Percentiles rank a stretch among this genome's conserved stretches.
These are phyloP conservation scores for Champsocephalus esox DNA, from an alignment of 2,797 vertebrate genomes.

Conservation along the genomic window DNA sequence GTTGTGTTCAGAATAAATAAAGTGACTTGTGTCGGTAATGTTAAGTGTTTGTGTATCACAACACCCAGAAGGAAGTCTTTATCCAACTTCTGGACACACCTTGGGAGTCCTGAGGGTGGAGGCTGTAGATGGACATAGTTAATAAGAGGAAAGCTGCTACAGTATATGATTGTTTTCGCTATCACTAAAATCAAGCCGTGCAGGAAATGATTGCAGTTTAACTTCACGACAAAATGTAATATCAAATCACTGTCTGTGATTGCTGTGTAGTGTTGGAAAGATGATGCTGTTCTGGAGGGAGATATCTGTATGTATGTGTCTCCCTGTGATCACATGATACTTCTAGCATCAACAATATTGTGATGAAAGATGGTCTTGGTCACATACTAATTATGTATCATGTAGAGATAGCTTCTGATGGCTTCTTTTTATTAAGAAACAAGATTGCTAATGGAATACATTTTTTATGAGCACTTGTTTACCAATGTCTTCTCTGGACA, in stretches of 20 bases:
- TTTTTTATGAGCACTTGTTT: background rate
- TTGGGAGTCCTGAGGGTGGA: background rate
- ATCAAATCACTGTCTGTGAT: background rate
- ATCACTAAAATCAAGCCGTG: background rate
- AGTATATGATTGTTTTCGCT: background rate
- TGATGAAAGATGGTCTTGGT: slow-evolving; percentile 10
- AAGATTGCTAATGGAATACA: background rate
- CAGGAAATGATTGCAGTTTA: background rate
- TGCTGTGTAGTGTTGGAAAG: background rate
- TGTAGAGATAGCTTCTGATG: background rate
- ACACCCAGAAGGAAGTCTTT: background rate
- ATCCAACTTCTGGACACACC: background rate
- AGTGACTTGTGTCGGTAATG: background rate
- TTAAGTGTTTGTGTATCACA: background rate
- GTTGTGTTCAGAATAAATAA: slow-evolving; percentile 13
- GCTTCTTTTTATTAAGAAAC: background rate
- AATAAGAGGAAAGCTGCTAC: background rate
- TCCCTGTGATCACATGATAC: background rate
- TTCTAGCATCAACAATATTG: background rate
- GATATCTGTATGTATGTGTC: background rate
- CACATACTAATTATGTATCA: slow-evolving; percentile 1
- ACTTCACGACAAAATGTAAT: background rate
- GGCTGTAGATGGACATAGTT: background rate
- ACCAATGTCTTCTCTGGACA: background rate
- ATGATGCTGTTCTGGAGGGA: background rate